Evolutionary conservation across 2,113 vertebrate species (phyloP).

Genomic region (Marmota monax): DNA sequence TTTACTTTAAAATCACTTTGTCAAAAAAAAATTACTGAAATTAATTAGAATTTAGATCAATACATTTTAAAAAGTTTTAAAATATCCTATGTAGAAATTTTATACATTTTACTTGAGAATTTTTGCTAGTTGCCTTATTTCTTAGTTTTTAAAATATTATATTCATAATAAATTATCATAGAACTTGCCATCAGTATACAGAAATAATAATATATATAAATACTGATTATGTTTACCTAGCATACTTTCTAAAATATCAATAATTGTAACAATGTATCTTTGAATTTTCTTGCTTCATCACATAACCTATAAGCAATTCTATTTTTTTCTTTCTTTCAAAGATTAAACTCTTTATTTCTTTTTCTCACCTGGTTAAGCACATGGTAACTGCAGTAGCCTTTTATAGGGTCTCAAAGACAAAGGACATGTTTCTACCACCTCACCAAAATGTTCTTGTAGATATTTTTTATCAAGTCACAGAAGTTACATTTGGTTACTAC

Average conservation of each 20-base stretch:
- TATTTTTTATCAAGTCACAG: neutral
- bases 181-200: neutral
- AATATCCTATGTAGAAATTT: neutral
- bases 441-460: neutral
- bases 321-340: neutral
- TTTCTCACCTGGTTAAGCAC: neutral
- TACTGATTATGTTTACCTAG: neutral
- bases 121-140: neutral
- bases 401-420: neutral
- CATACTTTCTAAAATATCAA: neutral
- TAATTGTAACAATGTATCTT: neutral
- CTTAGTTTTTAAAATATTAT: too few relatives aligned
- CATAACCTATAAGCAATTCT: neutral
- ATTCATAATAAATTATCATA: too few relatives aligned
- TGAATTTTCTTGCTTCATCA: neutral
- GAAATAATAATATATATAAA: neutral
- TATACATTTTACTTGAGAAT: neutral
- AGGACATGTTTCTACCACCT: neutral
- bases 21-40: neutral
- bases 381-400: neutral
- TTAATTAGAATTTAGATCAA: neutral
- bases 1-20: neutral
- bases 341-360: neutral
- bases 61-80: neutral
- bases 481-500: neutral